Base-by-base conservation (phyloP, 2,797 vertebrate genomes). In the Enteromius argenteus region DNA sequence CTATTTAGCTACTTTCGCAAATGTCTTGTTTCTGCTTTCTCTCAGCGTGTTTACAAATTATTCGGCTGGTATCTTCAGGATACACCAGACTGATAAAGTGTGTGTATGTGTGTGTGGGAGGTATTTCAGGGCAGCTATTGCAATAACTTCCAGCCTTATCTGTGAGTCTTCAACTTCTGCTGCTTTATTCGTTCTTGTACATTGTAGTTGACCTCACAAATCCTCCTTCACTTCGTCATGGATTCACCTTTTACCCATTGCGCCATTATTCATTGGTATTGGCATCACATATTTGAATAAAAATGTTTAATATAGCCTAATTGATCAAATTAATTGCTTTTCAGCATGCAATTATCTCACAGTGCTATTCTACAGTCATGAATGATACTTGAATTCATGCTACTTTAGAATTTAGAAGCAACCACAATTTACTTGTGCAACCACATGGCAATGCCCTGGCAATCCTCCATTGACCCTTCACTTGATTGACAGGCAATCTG, bases 131-230 rank as follows among this genome's bases (percentile, higher is more conserved):
- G 51, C 64, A 79, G 77, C 71, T 1, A 4, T 58, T 46, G 60
- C 80, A 87, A 79, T 84, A 84, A 75, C 80, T 71, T 87, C 80
- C 60, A 87, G 80, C 19, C 72, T 87, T 87, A 87, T 88, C 84
- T 83, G 1, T 79, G 39, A 79, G 79, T 64, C 79, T 79, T 68
- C 78, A 81, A 73, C 81, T 87, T 79, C 51, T 82, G 81, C 53
- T 80, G 30, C 39, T 73, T 84, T 87, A 83, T 73, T 85, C 73
- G 39, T 74, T 85, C 66, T 84, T 73, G 60, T 67, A 60, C 66
- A 81, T 81, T 83, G 66, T 67, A 73, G 76, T 67, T 68, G 35
- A 78, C 74, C 60, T 76, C 46, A 46, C 76, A 77, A 79, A 51
- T 67, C 30, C 71, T 80, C 21, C 80, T 69, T 80, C 75, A 83